A percentile compares a stretch with the other conserved stretches of the same genome.
Conservation (phyloP, 30 jellyfish, hydroid and myxozoan genomes). For the Chrysaora quinquecirrha region DNA sequence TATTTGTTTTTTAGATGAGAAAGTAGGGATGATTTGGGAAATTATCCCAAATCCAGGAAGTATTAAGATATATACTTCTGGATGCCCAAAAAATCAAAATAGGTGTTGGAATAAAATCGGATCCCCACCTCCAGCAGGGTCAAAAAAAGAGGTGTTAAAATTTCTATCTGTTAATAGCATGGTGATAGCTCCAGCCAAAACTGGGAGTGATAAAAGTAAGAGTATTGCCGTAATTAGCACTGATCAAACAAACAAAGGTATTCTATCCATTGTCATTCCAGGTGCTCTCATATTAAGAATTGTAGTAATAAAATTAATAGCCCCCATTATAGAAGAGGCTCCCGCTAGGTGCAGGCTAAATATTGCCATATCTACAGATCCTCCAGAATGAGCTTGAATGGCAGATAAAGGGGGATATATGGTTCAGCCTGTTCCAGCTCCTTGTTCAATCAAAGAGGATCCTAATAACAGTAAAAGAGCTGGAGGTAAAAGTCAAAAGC, state of each 20-base stretch:
- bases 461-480: constrained; percentile 53
- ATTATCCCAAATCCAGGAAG: constrained; percentile 81
- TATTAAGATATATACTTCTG: constrained; percentile 77
- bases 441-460: constrained; percentile 73
- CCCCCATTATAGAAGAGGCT: constrained; percentile 76
- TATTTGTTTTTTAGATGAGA: constrained; percentile 63
- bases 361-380: constrained; percentile 83
- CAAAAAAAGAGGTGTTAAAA: constrained; percentile 78
- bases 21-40: constrained; percentile 74
- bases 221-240: constrained; percentile 68
- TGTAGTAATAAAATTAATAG: constrained; percentile 75
- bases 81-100: constrained; percentile 87
- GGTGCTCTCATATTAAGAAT: constrained; percentile 85
- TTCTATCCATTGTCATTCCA: constrained; percentile 62
- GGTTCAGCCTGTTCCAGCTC: constrained; percentile 90
- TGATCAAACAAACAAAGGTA: constrained; percentile 83
- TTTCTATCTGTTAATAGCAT: constrained; percentile 83
- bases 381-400: constrained; percentile 78
- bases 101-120: constrained; percentile 74
- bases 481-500: constrained; percentile 82
- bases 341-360: constrained; percentile 80
- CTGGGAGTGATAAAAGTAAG: constrained; percentile 70
- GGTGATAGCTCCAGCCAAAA: constrained; percentile 86
- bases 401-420: constrained; percentile 78
- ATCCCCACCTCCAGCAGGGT: constrained; percentile 95